Conservation (phyloP, 2,113 vertebrate species). For the Pseudopodoces humilis region DNA sequence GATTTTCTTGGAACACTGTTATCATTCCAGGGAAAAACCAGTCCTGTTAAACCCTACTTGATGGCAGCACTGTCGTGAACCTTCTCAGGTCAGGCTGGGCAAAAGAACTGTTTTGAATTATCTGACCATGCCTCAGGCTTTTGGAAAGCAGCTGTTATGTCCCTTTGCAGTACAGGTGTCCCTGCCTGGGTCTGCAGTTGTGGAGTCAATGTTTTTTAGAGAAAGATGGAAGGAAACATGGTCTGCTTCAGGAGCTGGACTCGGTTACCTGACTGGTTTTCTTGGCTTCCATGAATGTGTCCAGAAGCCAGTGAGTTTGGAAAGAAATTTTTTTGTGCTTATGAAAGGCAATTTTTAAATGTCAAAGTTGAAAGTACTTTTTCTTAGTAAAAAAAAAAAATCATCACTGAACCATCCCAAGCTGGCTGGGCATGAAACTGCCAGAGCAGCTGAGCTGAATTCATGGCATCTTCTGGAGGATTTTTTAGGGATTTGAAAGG, state of each 20-base stretch:
- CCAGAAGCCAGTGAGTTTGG: background rate
- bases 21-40: background rate
- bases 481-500: background rate
- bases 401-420: background rate
- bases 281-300: background rate
- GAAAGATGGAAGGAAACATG: background rate
- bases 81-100: background rate
- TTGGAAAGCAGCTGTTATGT: background rate
- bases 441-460: background rate
- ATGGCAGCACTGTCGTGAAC: background rate
- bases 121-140: background rate
- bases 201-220: background rate
- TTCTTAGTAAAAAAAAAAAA: background rate
- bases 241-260: background rate
- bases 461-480: background rate
- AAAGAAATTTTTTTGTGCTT: background rate
- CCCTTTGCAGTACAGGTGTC: background rate
- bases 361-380: constrained; percentile 28
- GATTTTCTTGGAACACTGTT: background rate
- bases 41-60: background rate
- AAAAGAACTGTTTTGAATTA: background rate
- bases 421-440: fast-evolving
- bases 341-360: background rate
- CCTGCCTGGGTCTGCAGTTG: background rate
- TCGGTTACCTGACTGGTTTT: background rate